Conservation (phyloP, 2,888 invertebrate genomes). For the Anticlea derivata region DNA sequence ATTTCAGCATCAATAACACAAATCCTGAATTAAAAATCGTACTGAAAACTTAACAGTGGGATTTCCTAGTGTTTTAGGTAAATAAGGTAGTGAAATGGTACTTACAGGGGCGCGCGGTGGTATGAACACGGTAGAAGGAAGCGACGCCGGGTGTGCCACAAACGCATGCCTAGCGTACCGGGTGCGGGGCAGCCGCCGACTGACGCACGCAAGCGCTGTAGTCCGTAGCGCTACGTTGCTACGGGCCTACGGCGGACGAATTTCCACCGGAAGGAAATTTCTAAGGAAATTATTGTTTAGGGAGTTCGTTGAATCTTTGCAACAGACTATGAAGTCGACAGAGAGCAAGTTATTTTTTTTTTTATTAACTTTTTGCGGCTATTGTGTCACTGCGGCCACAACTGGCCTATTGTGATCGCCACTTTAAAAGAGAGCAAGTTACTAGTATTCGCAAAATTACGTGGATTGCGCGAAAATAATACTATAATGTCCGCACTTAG, state of each 20-base stretch:
- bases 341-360: no score
- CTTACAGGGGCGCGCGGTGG: slow-evolving; percentile 81
- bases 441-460: no score
- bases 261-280: slow-evolving; percentile 35
- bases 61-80: background rate
- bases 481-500: no score
- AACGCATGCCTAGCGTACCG: slow-evolving; percentile 71
- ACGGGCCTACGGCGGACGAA: slow-evolving; percentile 53
- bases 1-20: slow-evolving; percentile 47
- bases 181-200: slow-evolving; percentile 73
- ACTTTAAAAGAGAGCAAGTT: no score
- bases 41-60: background rate
- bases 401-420: no score
- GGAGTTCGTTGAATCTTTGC: no score
- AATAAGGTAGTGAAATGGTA: slow-evolving; percentile 28
- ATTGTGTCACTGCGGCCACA: no score
- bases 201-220: slow-evolving; percentile 74
- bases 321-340: no score
- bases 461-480: no score
- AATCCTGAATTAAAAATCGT: background rate
- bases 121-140: slow-evolving; percentile 45
- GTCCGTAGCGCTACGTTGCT: slow-evolving; percentile 52
- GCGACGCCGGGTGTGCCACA: slow-evolving; percentile 48
- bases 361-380: no score
- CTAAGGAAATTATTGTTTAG: background rate